Evolutionary conservation across 2,113 vertebrate genomes (phyloP).

Genomic region (Chaetodon trifascialis): DNA sequence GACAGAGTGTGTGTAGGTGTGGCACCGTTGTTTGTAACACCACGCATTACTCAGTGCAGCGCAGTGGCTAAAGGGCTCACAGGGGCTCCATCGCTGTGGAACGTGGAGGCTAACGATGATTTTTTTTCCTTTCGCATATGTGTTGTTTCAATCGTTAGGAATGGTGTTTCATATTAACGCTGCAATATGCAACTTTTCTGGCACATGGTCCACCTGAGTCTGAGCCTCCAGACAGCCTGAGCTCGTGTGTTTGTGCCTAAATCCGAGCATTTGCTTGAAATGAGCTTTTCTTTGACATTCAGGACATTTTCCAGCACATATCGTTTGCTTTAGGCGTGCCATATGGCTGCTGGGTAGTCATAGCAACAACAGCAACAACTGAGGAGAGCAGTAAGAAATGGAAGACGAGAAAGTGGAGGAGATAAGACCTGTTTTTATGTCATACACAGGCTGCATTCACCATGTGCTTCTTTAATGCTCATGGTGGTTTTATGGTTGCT

Average conservation of each 20-base stretch:
- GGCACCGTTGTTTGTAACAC: conserved; percentile 5
- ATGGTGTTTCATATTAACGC: conserved; percentile 1
- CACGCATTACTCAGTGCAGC: conserved; percentile 3
- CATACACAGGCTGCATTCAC: not conserved
- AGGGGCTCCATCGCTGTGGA: not conserved
- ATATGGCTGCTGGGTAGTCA: conserved; percentile 38
- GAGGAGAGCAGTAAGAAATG: conserved; percentile 12
- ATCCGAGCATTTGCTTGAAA: not conserved
- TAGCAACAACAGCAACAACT: conserved; percentile 41
- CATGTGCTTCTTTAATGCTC: conserved; percentile 10
- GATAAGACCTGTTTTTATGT: conserved; percentile 21
- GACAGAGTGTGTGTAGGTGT: conserved; percentile 56
- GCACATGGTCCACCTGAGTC: not conserved
- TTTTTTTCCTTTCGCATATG: not conserved
- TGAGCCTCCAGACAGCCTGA: not conserved
- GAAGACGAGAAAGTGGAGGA: conserved; percentile 8
- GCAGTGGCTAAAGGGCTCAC: not conserved
- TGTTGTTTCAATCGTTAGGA: not conserved
- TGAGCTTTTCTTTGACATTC: conserved; percentile 12
- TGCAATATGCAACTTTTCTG: conserved; percentile 11
- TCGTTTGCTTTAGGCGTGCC: conserved; percentile 4
- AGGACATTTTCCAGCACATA: conserved; percentile 3
- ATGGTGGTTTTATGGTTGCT: conserved; percentile 5
- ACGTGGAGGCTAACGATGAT: not conserved
- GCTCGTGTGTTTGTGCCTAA: not conserved